These are phyloP conservation scores for Chlamydotis undulata DNA, from an alignment of 2,113 vertebrate species.

Conservation along the genomic window DNA sequence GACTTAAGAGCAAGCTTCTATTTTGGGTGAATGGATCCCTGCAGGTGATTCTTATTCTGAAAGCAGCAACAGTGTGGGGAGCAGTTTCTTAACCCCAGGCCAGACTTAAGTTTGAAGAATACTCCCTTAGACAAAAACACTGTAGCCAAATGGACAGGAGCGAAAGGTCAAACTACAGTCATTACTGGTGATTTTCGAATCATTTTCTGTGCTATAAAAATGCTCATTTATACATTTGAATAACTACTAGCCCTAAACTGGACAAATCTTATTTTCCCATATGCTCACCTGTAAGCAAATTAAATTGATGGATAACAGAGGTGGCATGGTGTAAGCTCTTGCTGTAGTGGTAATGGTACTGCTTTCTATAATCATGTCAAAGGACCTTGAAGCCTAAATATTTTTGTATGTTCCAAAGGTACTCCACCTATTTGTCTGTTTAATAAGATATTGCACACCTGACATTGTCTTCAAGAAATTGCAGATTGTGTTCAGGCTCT, in stretches of 20 bases:
- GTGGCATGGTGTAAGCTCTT: background rate
- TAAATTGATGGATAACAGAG: background rate
- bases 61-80: background rate
- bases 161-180: background rate
- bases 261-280: background rate
- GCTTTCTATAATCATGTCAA: background rate
- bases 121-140: background rate
- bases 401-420: background rate
- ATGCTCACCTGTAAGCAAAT: background rate
- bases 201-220: background rate
- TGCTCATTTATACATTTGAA: background rate
- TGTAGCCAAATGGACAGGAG: background rate
- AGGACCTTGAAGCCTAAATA: background rate
- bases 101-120: background rate
- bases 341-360: background rate
- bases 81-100: background rate
- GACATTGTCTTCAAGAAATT: background rate
- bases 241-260: background rate
- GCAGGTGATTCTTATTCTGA: background rate
- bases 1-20: background rate
- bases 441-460: background rate
- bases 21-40: background rate
- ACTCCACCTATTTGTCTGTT: background rate
- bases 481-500: background rate
- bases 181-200: background rate